Percentiles rank a stretch among this genome's conserved stretches.
phyloP scores from a whole-genome alignment of 2,797 vertebrate species.

The Acomys russatus region DNA sequence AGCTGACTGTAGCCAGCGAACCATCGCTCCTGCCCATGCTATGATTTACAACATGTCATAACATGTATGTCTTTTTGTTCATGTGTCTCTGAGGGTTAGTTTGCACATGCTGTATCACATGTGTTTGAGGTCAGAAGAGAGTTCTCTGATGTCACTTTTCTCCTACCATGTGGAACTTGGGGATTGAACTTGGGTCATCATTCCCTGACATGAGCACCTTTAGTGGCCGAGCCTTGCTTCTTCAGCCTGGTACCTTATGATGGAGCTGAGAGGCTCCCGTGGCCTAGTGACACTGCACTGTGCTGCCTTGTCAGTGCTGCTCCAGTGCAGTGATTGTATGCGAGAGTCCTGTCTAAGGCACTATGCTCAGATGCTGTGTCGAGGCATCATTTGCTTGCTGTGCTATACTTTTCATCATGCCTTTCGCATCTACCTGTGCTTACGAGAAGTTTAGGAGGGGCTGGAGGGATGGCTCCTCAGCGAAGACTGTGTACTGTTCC shows the following conservation, averaged over 20 bases:
- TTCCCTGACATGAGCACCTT: too few species aligned
- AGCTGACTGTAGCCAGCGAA: not conserved
- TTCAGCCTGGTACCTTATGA: too few species aligned
- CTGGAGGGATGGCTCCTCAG: not conserved
- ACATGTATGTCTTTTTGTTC: not conserved
- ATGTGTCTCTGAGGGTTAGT: not conserved
- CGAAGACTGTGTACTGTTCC: not conserved
- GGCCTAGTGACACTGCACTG: not conserved
- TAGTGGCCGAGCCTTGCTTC: too few species aligned
- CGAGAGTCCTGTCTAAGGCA: not conserved
- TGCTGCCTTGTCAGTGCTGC: not conserved
- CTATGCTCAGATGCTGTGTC: too few species aligned
- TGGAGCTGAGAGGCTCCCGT: not conserved
- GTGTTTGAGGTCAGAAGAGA: not conserved
- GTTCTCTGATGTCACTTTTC: not conserved
- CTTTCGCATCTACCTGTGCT: not conserved
- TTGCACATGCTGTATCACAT: not conserved
- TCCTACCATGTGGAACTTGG: not conserved
- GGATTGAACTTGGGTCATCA: not conserved
- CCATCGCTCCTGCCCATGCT: not conserved
- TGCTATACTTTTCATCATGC: not conserved
- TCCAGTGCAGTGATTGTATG: not conserved
- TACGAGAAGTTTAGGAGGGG: not conserved
- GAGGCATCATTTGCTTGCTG: too few species aligned
- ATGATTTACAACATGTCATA: not conserved